Evolutionary conservation across 2,113 vertebrate species (phyloP), one percentile per base, ranked within the genome.

Genomic region (Callithrix jacchus): DNA sequence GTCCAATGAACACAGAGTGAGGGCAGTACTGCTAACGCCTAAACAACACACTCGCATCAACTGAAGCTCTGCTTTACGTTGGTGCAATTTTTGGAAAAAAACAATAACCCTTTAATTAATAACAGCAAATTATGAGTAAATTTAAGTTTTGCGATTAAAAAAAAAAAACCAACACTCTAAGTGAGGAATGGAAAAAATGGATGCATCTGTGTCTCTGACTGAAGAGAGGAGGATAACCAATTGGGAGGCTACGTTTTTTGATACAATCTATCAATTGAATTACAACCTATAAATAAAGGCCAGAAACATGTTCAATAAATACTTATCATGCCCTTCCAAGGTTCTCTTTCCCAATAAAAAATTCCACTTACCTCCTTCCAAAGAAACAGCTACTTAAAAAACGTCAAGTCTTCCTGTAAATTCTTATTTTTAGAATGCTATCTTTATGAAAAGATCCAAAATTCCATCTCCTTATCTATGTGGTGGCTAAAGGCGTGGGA

Each of bases 41-140:
- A 0, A 71, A 0, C 99, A 99, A 99, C 99, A 98, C 99, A 0
- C 30, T 0, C 0, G 99, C 99, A 99, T 95, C 98, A 99, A 91
- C 95, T 98, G 93, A 49, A 0, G 2, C 93, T 0, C 0, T 0
- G 98, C 92, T 96, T 92, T 70, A 98, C 0, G 8, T 94, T 0
- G 99, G 99, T 99, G 99, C 99, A 99, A 99, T 99, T 99, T 99
- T 99, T 99, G 99, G 99, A 99, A 99, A 96, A 85, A 81, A 82
- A 5, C 1, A 1, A 37, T 80, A 56, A 68, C 30, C 0, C 0
- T 74, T 85, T 96, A 61, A n/a, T n/a, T n/a, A n/a, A 73, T 0
- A 4, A 0, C 0, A 10, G 0, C 1, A 5, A 2, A 4, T 0
- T 4, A 0, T n/a, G n/a, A n/a, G n/a, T n/a, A n/a, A n/a, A n/a